These are phyloP conservation scores for Octodon degus DNA, from an alignment of 2,113 vertebrate genomes.

Conservation along the genomic window DNA sequence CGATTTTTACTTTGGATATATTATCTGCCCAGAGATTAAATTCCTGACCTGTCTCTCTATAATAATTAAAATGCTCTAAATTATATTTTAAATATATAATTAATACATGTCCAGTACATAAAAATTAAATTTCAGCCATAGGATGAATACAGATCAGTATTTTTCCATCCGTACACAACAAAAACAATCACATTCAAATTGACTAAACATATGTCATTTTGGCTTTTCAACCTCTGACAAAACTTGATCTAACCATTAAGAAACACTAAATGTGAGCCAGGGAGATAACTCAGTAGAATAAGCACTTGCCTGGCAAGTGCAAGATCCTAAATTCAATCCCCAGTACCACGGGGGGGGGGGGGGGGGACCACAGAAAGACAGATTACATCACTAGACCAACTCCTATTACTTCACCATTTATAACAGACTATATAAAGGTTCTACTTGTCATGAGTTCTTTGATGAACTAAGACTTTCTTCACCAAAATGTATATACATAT, in stretches of 20 bases:
- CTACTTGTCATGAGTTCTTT: neutral
- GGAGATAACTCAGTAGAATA: too few relatives aligned
- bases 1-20: neutral
- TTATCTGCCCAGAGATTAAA: neutral
- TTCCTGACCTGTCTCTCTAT: neutral
- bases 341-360: too few relatives aligned
- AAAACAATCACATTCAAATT: conserved; percentile 10
- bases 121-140: neutral
- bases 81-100: conserved; percentile 43
- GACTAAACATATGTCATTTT: neutral
- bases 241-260: neutral
- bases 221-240: neutral
- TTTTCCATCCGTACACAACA: conserved; percentile 40
- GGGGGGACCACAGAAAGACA: conserved; percentile 40
- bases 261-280: neutral
- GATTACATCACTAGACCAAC: neutral
- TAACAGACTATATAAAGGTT: neutral
- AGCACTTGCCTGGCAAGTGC: too few relatives aligned
- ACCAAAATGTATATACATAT: conserved; percentile 13
- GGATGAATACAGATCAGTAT: neutral
- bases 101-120: neutral
- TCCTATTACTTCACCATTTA: neutral
- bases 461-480: neutral
- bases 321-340: too few relatives aligned
- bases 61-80: conserved; percentile 45